phyloP scores from a whole-genome alignment of 2,113 vertebrate genomes.

The Muntiacus reevesi region DNA sequence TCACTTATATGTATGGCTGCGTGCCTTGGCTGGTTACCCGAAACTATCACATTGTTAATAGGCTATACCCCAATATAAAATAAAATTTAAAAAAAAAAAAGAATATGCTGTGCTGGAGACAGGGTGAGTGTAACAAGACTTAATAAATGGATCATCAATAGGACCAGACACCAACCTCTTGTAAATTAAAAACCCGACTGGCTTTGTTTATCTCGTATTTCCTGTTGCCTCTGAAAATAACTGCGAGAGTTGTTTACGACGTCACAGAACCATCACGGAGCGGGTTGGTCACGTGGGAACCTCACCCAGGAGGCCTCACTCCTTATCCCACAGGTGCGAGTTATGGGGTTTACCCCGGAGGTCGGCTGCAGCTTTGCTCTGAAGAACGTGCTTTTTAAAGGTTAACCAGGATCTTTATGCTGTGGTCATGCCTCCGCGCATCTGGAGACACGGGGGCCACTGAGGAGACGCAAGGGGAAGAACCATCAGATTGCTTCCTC shows the following conservation, averaged over 20 bases:
- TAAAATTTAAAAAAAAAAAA: neutral
- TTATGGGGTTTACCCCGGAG: too few species aligned
- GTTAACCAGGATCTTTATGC: neutral
- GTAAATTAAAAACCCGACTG: neutral
- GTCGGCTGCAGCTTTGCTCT: neutral
- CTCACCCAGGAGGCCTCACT: too few species aligned
- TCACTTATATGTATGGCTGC: neutral
- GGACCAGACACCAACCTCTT: neutral
- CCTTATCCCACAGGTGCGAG: too few species aligned
- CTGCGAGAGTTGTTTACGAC: neutral
- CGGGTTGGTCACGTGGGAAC: accelerated
- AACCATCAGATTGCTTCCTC: neutral
- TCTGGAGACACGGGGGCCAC: too few species aligned
- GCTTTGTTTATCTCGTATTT: neutral
- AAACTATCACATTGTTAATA: too few species aligned
- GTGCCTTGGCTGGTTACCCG: too few species aligned
- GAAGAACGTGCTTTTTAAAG: neutral
- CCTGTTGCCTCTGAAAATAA: neutral
- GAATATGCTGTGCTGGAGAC: neutral
- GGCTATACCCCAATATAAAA: too few species aligned
- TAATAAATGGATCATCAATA: too few species aligned
- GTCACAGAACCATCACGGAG: neutral
- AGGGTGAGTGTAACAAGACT: neutral
- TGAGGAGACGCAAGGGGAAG: neutral
- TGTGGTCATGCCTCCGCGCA: accelerated